These are phyloP conservation scores for Oreohelix idahoensis DNA, from an alignment of 1,140 invertebrate species.

Conservation along the genomic window DNA sequence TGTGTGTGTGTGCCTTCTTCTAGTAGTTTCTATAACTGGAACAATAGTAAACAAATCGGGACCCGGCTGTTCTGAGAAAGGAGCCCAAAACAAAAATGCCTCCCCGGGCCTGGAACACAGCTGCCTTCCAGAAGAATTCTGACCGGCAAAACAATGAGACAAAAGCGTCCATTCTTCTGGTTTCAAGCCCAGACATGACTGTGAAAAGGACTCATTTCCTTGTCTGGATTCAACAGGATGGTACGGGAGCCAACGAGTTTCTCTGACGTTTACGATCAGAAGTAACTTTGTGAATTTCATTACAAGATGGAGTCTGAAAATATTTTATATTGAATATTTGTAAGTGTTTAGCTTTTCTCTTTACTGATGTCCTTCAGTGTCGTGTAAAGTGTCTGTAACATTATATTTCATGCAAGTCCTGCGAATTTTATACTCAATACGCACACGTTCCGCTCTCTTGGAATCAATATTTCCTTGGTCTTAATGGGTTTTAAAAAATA, in stretches of 20 bases:
- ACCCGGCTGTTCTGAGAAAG: neutral
- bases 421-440: too few species aligned
- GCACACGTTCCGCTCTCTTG: too few species aligned
- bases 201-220: conserved; percentile 17
- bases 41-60: neutral
- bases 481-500: too few species aligned
- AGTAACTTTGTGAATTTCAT: neutral
- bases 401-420: too few species aligned
- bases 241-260: neutral
- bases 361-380: too few species aligned
- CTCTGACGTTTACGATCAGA: neutral
- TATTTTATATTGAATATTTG: too few species aligned
- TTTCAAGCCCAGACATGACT: neutral
- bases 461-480: too few species aligned
- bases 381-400: too few species aligned
- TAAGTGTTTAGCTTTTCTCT: too few species aligned
- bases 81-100: neutral
- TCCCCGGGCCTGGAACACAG: neutral
- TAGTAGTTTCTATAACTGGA: neutral
- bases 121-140: conserved; percentile 12
- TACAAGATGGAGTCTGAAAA: neutral
- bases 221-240: neutral
- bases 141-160: neutral
- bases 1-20: too few species aligned
- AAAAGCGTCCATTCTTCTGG: neutral